A percentile compares a stretch with the other conserved stretches of the same genome.
Conservation (phyloP, 2,113 vertebrate genomes). For the Pontoporia blainvillei region DNA sequence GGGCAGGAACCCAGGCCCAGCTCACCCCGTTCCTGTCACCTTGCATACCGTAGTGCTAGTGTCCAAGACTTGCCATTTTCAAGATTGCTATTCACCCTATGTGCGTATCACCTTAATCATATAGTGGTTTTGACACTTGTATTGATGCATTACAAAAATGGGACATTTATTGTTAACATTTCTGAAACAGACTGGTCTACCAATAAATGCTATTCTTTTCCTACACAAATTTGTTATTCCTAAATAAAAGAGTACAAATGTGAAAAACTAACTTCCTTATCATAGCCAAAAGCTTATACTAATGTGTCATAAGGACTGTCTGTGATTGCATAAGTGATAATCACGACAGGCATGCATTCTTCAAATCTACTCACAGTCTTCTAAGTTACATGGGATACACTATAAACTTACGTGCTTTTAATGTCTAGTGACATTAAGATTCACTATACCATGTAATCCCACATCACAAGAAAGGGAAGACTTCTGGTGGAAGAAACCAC, state of each 20-base stretch:
- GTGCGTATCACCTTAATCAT: neutral
- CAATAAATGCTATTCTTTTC: neutral
- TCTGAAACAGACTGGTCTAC: neutral
- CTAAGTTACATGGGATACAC: neutral
- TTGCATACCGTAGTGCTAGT: fast-evolving
- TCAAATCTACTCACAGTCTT: neutral
- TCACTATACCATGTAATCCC: neutral
- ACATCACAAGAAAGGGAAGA: neutral
- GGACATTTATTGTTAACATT: neutral
- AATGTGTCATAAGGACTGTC: neutral
- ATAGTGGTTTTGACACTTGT: neutral
- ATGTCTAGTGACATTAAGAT: neutral
- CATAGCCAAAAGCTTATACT: neutral
- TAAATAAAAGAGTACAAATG: neutral
- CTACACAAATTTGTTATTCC: neutral
- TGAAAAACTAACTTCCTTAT: neutral
- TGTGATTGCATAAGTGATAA: neutral
- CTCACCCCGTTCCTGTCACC: neutral
- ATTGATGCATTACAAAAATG: neutral
- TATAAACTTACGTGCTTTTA: neutral
- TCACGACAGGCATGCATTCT: neutral
- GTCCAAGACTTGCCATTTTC: neutral
- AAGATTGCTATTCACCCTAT: neutral
- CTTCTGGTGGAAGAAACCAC: neutral
- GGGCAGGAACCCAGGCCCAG: neutral